phyloP scores from a whole-genome alignment of 2,113 vertebrate genomes.

The Noctilio leporinus region DNA sequence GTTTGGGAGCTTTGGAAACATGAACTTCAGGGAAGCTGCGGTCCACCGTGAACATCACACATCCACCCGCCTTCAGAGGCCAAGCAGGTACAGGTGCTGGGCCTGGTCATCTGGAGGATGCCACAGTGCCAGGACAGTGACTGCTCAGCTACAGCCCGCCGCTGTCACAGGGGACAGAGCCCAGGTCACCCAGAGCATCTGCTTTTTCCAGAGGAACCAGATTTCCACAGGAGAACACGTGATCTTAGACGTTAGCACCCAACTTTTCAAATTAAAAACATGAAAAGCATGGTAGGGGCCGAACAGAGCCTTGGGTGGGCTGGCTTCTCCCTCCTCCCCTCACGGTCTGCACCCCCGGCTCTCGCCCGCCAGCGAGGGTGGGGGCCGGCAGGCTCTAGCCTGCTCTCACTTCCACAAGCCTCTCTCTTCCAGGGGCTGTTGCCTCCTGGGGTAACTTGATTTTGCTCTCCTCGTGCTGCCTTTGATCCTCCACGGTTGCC shows the following conservation, averaged over 20 bases:
- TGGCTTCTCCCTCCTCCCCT: background rate
- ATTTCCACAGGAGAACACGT: background rate
- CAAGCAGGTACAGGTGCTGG: background rate
- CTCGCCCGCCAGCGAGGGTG: rapidly evolving
- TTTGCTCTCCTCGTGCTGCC: background rate
- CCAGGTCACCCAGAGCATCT: too few species aligned
- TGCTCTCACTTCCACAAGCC: background rate
- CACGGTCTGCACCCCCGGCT: too few species aligned
- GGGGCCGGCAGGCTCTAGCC: too few species aligned
- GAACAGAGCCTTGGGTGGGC: background rate
- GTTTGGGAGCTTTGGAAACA: background rate
- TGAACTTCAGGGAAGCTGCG: too few species aligned
- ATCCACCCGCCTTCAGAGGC: background rate
- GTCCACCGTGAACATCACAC: rapidly evolving
- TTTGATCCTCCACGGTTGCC: conserved; percentile 27
- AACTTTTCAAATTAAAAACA: background rate
- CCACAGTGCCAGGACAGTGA: background rate
- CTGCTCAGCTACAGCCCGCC: rapidly evolving
- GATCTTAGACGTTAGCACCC: background rate
- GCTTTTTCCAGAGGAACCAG: background rate
- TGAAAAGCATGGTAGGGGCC: background rate
- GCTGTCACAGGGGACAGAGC: background rate
- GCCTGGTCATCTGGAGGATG: background rate
- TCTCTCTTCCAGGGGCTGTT: background rate
- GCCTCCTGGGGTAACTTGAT: background rate